Evolutionary conservation across 1,140 invertebrate genomes (phyloP), one percentile per base, ranked within the genome.

Genomic region (Atta texana): DNA sequence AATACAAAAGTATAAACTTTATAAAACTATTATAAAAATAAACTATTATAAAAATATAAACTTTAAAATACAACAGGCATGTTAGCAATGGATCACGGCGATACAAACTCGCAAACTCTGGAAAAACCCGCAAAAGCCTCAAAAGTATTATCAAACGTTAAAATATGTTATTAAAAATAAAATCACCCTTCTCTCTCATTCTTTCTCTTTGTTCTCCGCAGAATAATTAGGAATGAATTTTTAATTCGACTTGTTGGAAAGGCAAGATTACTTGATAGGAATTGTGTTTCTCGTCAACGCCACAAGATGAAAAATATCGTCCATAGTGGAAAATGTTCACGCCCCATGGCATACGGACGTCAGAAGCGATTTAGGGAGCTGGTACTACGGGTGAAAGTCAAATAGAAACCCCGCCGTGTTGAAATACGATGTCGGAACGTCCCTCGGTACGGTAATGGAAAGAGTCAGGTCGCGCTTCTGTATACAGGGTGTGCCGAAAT

Each of bases 401-500:
- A 92, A 92, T 92, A 91, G 88, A 91, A 91, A 92, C 88, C 86
- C 91, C 88, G 78, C 64, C 68, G 91, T 71, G 88, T 86, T 85
- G 90, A 92, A 90, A 91, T 91, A 91, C 88, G 88, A 85, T 72
- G 78, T 91, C 39, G 80, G 69, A 24, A 85, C 89, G 87, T 88
- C 88, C 89, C 86, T 44, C 59, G 78, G 74, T 34, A 87, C 89
- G 76, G n/a, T 90, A 85, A 90, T 89, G 88, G 77, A 89, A 87
- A 81, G 74, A 74, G 88, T 57, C 66, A 82, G 57, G 44, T 72
- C 71, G 57, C 63, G 49, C 59, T 57, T 55, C 39, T 51, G 59
- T 78, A 44, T 85, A 64, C 53, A 85, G 74, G 68, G 80, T 85
- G 88, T 72, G 44, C 28, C 28, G 53, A 61, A 69, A 69, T 18